Conservation (phyloP, 2,113 vertebrate genomes). For the Sander vitreus region DNA sequence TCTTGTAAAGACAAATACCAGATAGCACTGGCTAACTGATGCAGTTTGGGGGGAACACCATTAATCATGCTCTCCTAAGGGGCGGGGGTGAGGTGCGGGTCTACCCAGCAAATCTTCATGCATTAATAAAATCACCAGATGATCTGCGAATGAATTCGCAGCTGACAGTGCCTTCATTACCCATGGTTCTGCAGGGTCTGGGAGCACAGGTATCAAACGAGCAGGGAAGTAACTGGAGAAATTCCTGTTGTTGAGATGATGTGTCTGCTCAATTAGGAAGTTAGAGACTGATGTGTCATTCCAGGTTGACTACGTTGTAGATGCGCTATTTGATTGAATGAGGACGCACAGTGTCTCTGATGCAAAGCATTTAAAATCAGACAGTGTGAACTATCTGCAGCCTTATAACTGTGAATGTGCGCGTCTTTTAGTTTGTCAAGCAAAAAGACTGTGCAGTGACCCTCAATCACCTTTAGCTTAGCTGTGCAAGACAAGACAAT, state of each 20-base stretch:
- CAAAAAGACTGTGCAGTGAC: not conserved
- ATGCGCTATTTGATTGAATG: conserved; percentile 2
- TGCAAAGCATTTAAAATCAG: not conserved
- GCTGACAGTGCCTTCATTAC: conserved; percentile 67
- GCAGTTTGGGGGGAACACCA: conserved; percentile 73
- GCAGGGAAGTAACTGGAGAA: conserved; percentile 36
- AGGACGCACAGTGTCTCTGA: not conserved
- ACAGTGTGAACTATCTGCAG: conserved; percentile 4
- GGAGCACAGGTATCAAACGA: conserved; percentile 44
- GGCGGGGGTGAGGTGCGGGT: conserved; percentile 45
- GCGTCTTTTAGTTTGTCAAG: not conserved
- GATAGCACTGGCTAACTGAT: conserved; percentile 83
- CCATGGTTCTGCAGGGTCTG: conserved; percentile 45
- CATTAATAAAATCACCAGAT: conserved; percentile 81
- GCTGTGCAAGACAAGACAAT: not conserved
- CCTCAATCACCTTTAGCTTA: not conserved
- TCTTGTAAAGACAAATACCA: conserved; percentile 87
- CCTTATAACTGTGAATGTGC: not conserved
- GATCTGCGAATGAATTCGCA: conserved; percentile 80
- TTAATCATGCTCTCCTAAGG: conserved; percentile 79
- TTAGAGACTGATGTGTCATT: conserved; percentile 10
- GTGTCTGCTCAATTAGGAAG: conserved; percentile 30
- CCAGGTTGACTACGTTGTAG: not conserved
- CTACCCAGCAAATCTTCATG: conserved; percentile 69
- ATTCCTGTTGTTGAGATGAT: conserved; percentile 30